Evolutionary conservation across 2,797 vertebrate species (phyloP), one percentile per base, ranked within the genome.

Genomic region (Cyprinella venusta): DNA sequence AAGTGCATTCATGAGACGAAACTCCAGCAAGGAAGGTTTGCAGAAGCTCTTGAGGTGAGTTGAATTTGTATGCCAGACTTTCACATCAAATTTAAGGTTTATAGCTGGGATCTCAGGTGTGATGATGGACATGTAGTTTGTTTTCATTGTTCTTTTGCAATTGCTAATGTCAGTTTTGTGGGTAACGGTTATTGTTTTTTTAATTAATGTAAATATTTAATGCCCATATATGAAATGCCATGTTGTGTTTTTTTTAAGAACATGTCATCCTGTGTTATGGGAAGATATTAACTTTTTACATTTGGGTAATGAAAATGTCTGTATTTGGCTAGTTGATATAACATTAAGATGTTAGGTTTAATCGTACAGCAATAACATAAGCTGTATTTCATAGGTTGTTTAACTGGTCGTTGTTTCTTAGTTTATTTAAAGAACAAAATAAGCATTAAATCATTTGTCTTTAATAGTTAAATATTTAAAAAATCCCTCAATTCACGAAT

Each of bases 41-140:
- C 95, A 97, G 70, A 96, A 94, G 88, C 96, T 97, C 79, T 92
- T 95, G 88, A 96, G 95, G 98, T 98, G 91, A 90, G 96, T n/a
- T n/a, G 88, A 83, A 5, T 84, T 84, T 70, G 30, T 52, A 61
- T 84, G 5, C 6, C 24, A 75, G 52, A 38, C 74, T 76, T 81
- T 50, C 24, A 1, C 76, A 26, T 56, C 0, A 72, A 64, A 69
- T 59, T 75, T 84, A 13, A 10, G 45, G 71, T 76, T 81, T 79
- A 67, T 8, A 64, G 52, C 38, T 56, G 33, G 33, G 10, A n/a
- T 30, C 26, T 61, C 72, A 76, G 81, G 64, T 82, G 64, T 76
- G 38, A 45, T 59, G 72, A 81, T 63, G 40, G 54, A 13, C 8
- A 5, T 8, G n/a, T 36, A 10, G 2, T 70, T 42, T 36, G 30